phyloP scores from a whole-genome alignment of 2,113 vertebrate genomes.

The Mesitornis unicolor region DNA sequence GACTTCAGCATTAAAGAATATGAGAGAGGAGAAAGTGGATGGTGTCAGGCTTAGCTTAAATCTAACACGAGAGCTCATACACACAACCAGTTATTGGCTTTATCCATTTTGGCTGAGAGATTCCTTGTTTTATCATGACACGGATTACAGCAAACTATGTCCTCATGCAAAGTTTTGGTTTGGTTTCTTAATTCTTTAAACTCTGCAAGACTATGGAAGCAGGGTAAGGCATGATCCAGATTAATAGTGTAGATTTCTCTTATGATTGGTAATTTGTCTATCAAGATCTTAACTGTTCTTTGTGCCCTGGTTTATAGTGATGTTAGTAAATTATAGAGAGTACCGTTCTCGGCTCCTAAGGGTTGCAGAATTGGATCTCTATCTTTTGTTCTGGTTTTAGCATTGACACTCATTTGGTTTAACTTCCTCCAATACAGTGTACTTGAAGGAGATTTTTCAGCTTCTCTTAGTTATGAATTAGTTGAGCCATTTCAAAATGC shows the following conservation, averaged over 20 bases:
- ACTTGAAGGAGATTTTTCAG: not conserved
- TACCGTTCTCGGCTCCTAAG: not conserved
- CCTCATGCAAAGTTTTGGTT: not conserved
- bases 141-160: not conserved
- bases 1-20: not conserved
- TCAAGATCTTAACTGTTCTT: not conserved
- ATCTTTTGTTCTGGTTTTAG: not conserved
- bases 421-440: not conserved
- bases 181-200: not conserved
- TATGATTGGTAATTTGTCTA: not conserved
- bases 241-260: not conserved
- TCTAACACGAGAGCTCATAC: not conserved
- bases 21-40: not conserved
- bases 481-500: not conserved
- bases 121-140: not conserved
- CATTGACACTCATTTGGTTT: not conserved
- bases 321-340: not conserved
- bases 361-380: not conserved
- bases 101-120: not conserved
- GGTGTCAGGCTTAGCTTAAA: not conserved
- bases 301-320: not conserved
- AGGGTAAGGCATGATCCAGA: not conserved
- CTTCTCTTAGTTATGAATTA: not conserved
- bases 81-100: not conserved
- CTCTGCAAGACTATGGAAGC: not conserved